These are phyloP conservation scores for Orientallactaga bullata DNA, from an alignment of 2,113 vertebrate species.

Conservation along the genomic window DNA sequence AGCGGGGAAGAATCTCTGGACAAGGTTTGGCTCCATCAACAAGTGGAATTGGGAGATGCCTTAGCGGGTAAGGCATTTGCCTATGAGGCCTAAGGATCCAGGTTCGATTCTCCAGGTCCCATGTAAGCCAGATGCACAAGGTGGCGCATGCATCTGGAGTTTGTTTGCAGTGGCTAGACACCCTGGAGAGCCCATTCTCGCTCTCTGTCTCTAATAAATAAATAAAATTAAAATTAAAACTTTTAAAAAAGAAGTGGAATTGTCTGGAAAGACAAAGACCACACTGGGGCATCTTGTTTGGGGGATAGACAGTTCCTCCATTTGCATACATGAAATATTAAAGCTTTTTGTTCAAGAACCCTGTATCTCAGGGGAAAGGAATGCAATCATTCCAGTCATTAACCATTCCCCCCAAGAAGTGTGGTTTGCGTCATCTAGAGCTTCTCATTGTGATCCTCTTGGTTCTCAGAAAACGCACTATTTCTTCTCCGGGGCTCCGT, in stretches of 20 bases:
- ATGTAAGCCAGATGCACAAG: too few relatives aligned
- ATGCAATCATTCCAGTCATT: constrained; percentile 72
- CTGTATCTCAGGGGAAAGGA: constrained; percentile 73
- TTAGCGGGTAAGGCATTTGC: too few relatives aligned
- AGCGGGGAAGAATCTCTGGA: background rate
- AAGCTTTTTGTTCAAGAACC: constrained; percentile 65
- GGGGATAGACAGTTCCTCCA: constrained; percentile 35
- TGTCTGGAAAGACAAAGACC: constrained; percentile 35
- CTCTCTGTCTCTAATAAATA: too few relatives aligned
- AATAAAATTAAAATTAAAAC: too few relatives aligned
- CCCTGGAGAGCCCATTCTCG: too few relatives aligned
- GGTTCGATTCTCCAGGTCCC: too few relatives aligned
- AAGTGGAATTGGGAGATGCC: constrained; percentile 3
- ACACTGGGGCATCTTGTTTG: constrained; percentile 19
- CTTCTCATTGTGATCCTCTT: constrained; percentile 59
- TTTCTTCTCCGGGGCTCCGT: constrained; percentile 10
- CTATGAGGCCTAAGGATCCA: too few relatives aligned
- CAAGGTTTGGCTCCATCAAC: background rate
- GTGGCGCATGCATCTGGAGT: too few relatives aligned
- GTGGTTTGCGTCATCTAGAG: constrained; percentile 14
- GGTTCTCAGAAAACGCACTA: constrained; percentile 44
- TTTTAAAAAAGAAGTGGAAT: background rate
- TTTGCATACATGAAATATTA: constrained; percentile 66
- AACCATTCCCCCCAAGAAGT: constrained; percentile 59
- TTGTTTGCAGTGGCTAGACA: too few relatives aligned